Evolutionary conservation across 2,888 invertebrate species (phyloP), one percentile per base, ranked within the genome.

Genomic region (Latheticus oryzae): DNA sequence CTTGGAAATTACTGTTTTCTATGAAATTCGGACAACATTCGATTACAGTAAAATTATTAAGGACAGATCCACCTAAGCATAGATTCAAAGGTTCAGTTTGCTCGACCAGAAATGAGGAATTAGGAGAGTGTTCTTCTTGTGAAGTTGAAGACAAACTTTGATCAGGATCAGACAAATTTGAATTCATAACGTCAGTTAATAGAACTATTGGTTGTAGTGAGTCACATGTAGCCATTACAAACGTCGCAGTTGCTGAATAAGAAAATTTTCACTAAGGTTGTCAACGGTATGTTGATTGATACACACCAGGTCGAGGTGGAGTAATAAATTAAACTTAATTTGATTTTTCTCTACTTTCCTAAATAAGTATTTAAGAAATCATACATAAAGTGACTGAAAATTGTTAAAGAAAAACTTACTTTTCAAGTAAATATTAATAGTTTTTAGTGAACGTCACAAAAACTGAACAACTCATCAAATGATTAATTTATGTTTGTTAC

Each of bases 11-110:
- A 5, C 11, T 32, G 7, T 32, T 12, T 26, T 45, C 43, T 24
- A 28, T 26, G 5, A 9, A 23, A 2, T 35, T 24, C 5, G 5
- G 8, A 16, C 8, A 16, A 8, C 1, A 35, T n/a, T 26, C 32
- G 5, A 35, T 5, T 12, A 26, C 23, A 1, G 45, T n/a, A 12
- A 38, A 16, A 1, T 16, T 30, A 4, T 24, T 35, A 7, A 35
- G 4, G 9, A 26, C 8, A 7, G 8, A 11, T 19, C 45, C 51
- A 15, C 37, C 30, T 17, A 53, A 21, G 8, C 42, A 53, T 11
- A 58, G 19, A 37, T 58, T 42, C 17, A 58, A 35, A 0, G 58
- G 58, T 21, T 58, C 58, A 1, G 53, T 53, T 32, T 58, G 58
- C 13, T 58, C 58, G 5, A 26, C 19, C 16, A 38, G 17, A 23